Conservation (phyloP, 1,140 invertebrate species). For the Tenebrio molitor region DNA sequence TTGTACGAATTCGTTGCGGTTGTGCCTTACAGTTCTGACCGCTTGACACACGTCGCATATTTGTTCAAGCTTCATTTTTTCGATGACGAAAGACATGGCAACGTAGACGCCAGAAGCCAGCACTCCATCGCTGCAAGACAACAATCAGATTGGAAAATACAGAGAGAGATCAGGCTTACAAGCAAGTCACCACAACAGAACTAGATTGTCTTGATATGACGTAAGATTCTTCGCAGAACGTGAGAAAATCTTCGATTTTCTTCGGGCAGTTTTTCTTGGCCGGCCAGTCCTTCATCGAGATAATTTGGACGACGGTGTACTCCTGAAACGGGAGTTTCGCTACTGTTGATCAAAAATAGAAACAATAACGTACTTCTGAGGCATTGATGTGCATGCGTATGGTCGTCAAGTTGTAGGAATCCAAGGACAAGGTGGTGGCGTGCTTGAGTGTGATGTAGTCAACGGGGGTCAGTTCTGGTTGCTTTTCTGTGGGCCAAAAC, state of each 20-base stretch:
- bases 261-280: background rate
- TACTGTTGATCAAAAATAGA: too few species aligned
- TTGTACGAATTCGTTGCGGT: constrained; percentile 58
- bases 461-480: constrained; percentile 23
- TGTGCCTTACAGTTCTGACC: constrained; percentile 57
- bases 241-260: constrained; percentile 12
- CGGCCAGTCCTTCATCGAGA: constrained; percentile 48
- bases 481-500: constrained; percentile 34
- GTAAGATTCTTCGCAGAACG: constrained; percentile 28
- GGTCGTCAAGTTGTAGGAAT: constrained; percentile 18
- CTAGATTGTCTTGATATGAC: constrained; percentile 42
- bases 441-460: constrained; percentile 29
- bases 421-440: background rate
- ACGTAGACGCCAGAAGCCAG: constrained; percentile 60
- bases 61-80: constrained; percentile 63
- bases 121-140: constrained; percentile 59
- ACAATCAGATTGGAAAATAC: too few species aligned
- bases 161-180: constrained; percentile 53
- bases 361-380: constrained; percentile 10
- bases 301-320: constrained; percentile 37
- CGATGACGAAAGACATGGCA: constrained; percentile 58
- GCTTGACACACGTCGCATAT: constrained; percentile 60
- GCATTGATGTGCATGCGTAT: constrained; percentile 13
- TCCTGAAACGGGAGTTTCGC: background rate
- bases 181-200: constrained; percentile 51